phyloP scores from a whole-genome alignment of 2,113 vertebrate species.

The Cololabis saira region DNA sequence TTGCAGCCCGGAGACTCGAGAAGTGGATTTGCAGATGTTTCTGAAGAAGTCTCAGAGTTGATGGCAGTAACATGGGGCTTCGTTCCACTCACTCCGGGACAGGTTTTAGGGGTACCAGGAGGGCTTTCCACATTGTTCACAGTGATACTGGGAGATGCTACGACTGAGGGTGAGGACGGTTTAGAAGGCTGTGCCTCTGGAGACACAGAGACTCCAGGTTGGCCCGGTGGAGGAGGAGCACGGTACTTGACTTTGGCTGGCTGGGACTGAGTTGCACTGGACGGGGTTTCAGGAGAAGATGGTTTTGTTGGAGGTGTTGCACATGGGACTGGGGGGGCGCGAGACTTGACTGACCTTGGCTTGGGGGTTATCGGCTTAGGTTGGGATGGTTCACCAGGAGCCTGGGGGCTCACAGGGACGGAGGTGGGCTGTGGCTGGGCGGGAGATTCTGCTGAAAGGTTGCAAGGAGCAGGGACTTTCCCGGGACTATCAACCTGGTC shows the following conservation, averaged over 20 bases:
- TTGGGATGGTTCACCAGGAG: conserved; percentile 9
- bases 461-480: background rate
- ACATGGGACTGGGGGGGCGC: conserved; percentile 54
- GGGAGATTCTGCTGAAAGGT: conserved; percentile 12
- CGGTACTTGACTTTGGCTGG: conserved; percentile 56
- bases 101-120: conserved; percentile 14
- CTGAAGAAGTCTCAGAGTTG: conserved; percentile 18
- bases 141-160: background rate
- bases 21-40: conserved; percentile 22
- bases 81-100: conserved; percentile 46
- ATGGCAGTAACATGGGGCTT: conserved; percentile 13
- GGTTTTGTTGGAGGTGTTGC: conserved; percentile 8
- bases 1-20: conserved; percentile 5
- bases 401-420: background rate
- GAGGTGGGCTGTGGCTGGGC: conserved; percentile 11
- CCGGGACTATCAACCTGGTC: background rate
- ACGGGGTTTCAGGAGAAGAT: background rate
- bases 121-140: conserved; percentile 13
- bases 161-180: conserved; percentile 34
- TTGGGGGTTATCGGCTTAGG: conserved; percentile 33
- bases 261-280: conserved; percentile 16
- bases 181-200: background rate
- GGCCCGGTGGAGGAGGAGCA: conserved; percentile 63
- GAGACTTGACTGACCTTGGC: conserved; percentile 58
- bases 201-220: conserved; percentile 18